phyloP scores from a whole-genome alignment of 2,113 vertebrate species.

The Dolichallabes microphthalmus region DNA sequence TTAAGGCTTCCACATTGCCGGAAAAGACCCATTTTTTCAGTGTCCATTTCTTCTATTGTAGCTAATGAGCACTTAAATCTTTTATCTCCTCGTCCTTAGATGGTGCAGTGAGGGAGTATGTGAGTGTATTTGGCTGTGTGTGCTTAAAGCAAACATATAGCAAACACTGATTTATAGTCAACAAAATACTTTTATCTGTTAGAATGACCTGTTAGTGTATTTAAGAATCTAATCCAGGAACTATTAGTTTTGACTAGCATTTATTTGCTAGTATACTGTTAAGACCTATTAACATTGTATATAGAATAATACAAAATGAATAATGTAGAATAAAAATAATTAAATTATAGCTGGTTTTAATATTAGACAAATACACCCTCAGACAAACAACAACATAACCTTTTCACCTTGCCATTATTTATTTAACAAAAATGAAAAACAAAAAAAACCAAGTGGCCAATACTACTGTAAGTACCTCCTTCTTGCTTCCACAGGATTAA shows the following conservation, averaged over 20 bases:
- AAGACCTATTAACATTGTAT: conserved; percentile 65
- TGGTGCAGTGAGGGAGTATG: not conserved
- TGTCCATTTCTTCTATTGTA: conserved; percentile 53
- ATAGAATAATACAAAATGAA: conserved; percentile 9
- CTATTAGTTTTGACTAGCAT: not conserved
- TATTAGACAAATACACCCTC: no score
- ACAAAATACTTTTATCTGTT: not conserved
- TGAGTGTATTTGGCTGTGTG: not conserved
- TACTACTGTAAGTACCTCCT: no score
- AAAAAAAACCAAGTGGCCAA: no score
- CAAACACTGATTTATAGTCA: not conserved
- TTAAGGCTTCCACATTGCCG: conserved; percentile 56
- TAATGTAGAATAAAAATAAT: no score
- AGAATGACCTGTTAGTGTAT: not conserved
- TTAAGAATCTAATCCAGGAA: not conserved
- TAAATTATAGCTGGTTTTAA: no score
- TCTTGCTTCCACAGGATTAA: no score
- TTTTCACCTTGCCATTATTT: no score
- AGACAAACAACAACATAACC: no score
- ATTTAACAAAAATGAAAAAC: no score
- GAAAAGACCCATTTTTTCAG: conserved; percentile 49
- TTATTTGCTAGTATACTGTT: conserved; percentile 44
- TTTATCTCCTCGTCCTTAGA: conserved; percentile 41
- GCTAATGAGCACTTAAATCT: conserved; percentile 62
- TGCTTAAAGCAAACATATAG: not conserved